Evolutionary conservation across 2,888 invertebrate species (phyloP).

Genomic region (Conus canariensis): DNA sequence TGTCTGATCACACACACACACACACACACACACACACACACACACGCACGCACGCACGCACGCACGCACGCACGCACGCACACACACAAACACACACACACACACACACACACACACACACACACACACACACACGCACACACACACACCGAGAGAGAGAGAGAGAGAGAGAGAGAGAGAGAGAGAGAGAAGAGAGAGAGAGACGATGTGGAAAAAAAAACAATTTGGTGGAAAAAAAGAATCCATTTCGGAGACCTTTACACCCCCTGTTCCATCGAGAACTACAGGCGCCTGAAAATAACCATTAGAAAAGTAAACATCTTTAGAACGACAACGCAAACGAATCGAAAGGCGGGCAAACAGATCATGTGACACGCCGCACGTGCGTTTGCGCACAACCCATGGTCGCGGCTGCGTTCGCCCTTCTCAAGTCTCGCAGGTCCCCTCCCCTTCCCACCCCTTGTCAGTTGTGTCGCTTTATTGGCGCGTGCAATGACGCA

Average conservation of each 20-base stretch:
- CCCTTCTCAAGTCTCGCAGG: background rate
- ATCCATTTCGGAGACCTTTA: background rate
- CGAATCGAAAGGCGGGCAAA: background rate
- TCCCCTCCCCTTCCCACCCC: background rate
- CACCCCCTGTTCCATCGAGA: too few species aligned
- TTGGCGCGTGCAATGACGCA: background rate
- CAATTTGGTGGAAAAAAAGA: background rate
- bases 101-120: background rate
- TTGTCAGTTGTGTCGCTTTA: background rate
- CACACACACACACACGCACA: background rate
- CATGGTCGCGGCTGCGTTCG: background rate
- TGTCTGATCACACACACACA: too few species aligned
- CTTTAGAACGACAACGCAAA: background rate
- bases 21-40: background rate
- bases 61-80: background rate
- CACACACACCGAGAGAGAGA: background rate
- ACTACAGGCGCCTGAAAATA: too few species aligned
- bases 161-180: background rate
- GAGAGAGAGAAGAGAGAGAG: background rate
- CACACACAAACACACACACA: too few species aligned
- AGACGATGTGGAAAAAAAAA: background rate
- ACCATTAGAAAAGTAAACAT: background rate
- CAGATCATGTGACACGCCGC: slow-evolving; percentile 28
- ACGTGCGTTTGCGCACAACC: slow-evolving; percentile 10
- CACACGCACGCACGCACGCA: background rate